phyloP scores from a whole-genome alignment of 1,140 invertebrate genomes.

The Dendroctonus valens region DNA sequence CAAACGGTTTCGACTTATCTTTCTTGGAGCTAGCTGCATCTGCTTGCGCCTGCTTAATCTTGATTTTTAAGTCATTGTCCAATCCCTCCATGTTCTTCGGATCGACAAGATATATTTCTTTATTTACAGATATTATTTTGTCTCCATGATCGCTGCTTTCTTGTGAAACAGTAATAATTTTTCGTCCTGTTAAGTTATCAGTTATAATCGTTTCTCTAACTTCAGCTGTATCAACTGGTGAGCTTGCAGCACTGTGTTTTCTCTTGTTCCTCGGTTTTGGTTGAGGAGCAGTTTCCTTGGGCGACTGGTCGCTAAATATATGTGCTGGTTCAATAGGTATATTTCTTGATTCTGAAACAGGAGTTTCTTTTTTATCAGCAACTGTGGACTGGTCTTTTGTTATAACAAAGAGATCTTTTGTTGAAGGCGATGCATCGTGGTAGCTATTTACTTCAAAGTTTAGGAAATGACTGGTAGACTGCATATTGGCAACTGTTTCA shows the following conservation, averaged over 20 bases:
- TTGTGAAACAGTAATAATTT: conserved; percentile 26
- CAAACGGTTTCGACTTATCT: conserved; percentile 25
- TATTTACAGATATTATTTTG: conserved; percentile 26
- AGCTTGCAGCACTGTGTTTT: background rate
- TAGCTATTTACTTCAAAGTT: conserved; percentile 36
- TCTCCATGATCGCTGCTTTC: conserved; percentile 23
- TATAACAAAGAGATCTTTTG: background rate
- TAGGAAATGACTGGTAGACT: conserved; percentile 31
- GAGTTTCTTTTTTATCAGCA: too few relatives aligned
- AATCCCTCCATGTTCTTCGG: conserved; percentile 22
- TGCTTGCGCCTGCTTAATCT: conserved; percentile 16
- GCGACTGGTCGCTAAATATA: background rate
- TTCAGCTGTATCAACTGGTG: conserved; percentile 18
- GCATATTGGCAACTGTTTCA: conserved; percentile 27
- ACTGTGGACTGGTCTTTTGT: too few relatives aligned
- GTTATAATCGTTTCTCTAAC: conserved; percentile 19
- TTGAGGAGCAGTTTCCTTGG: conserved; percentile 3
- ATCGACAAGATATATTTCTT: conserved; percentile 29
- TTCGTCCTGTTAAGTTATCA: conserved; percentile 24
- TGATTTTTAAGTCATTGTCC: conserved; percentile 30
- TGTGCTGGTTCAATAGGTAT: background rate
- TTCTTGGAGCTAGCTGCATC: conserved; percentile 13
- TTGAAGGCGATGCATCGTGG: conserved; percentile 18
- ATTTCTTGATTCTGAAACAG: too few relatives aligned
- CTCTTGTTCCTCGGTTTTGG: background rate